Evolutionary conservation across 2,113 vertebrate species (phyloP), one percentile per base, ranked within the genome.

Genomic region (Cathartes aura): DNA sequence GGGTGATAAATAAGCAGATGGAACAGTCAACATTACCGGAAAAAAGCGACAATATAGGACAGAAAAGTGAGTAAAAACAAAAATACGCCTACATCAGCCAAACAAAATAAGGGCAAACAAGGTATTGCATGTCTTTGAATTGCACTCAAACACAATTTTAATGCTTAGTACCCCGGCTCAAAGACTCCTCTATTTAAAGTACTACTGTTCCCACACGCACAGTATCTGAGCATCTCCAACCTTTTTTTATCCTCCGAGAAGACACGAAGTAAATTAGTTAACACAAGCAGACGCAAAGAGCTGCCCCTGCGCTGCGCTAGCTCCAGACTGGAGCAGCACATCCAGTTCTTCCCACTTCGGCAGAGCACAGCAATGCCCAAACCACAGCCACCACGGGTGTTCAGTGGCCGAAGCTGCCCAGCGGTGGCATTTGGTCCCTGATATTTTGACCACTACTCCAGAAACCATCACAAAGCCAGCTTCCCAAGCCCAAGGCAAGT

Each of bases 1-100:
- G 82, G 93, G 87, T 86, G 89, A 97, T 91, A 95, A 97, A 96
- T 96, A 96, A 96, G 43, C 93, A 96, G 95, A 97, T 83, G 94
- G 93, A 96, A 85, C 42, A 88, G 87, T 80, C 96, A 96, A 95
- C 93, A 62, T 58, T 85, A 22, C 45, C 95, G 87, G 43, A 71
- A 93, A 84, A 86, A 84, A 53, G 53, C 91, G 81, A 73, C 81
- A 82, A 89, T 76, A 90, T 72, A 91, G 79, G 81, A 91, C 66
- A 76, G 86, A 52, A 82, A 96, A 91, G 83, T 5, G 62, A 95
- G 62, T 87, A 40, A 85, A 97, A 95, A 38, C 89, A 91, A 85
- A 96, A 94, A 94, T 67, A 89, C 32, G 14, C 91, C 87, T 88
- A 81, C 86, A 55, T 72, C 74, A 97, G 81, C 81, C 72, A 84